Conservation (phyloP, 2,888 invertebrate species). For the Acleris laterana region DNA sequence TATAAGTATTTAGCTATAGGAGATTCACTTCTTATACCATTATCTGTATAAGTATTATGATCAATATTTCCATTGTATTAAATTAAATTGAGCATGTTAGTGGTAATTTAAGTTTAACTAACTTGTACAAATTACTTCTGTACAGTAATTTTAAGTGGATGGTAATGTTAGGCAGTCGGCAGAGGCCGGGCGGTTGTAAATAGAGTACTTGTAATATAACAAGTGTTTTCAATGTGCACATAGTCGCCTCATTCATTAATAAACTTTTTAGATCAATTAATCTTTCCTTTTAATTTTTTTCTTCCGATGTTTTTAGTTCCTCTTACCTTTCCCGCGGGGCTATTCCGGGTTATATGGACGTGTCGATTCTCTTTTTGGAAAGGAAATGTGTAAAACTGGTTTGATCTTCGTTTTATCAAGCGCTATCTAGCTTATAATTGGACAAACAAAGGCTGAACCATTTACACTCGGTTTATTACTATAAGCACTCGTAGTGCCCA, state of each 20-base stretch:
- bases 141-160: conserved; percentile 68
- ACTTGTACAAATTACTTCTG: conserved; percentile 82
- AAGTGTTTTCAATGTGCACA: conserved; percentile 84
- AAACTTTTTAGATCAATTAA: conserved; percentile 83
- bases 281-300: conserved; percentile 59
- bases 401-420: background rate
- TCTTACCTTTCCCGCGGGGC: conserved; percentile 44
- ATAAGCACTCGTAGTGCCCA: background rate
- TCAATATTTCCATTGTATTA: conserved; percentile 81
- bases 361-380: background rate
- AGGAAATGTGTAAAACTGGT: background rate
- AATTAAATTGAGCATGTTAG: conserved; percentile 67
- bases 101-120: conserved; percentile 60
- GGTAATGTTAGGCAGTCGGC: conserved; percentile 45
- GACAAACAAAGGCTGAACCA: conserved; percentile 6
- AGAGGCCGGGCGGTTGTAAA: conserved; percentile 64
- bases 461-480: conserved; percentile 12
- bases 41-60: conserved; percentile 81
- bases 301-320: conserved; percentile 43
- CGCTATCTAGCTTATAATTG: background rate
- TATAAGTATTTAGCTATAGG: conserved; percentile 70
- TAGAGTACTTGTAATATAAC: conserved; percentile 75
- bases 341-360: conserved; percentile 8
- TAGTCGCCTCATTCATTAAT: conserved; percentile 84
- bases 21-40: conserved; percentile 79